phyloP scores from a whole-genome alignment of 2,113 vertebrate genomes.

The Ammodytes marinus region DNA sequence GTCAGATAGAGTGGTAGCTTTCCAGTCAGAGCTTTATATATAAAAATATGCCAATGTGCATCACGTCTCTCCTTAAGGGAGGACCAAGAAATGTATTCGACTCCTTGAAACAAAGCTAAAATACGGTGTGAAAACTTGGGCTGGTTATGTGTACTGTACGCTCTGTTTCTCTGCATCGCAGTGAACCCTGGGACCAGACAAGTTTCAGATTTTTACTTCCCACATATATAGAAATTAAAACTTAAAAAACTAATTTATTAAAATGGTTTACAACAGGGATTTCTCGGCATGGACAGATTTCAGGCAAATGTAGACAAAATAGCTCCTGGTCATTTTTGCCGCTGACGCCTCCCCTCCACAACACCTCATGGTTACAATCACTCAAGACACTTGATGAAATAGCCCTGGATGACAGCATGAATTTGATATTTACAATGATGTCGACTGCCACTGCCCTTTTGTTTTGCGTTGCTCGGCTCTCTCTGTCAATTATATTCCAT shows the following conservation, averaged over 20 bases:
- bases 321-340: slow-evolving; percentile 1
- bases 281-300: slow-evolving; percentile 19
- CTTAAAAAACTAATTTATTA: not conserved
- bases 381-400: not conserved
- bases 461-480: not conserved
- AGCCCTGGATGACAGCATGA: not conserved
- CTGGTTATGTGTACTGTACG: not conserved
- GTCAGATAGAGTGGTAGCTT: too few species aligned
- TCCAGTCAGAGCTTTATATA: too few species aligned
- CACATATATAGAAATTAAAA: not conserved
- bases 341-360: slow-evolving; percentile 3
- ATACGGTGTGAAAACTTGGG: not conserved
- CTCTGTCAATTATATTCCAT: not conserved
- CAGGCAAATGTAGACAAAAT: not conserved
- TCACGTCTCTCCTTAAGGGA: too few species aligned
- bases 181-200: not conserved
- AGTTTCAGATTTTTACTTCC: not conserved
- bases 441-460: not conserved
- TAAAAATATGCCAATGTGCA: too few species aligned
- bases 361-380: not conserved
- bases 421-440: slow-evolving; percentile 12
- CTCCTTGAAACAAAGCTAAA: too few species aligned
- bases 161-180: not conserved
- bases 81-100: not conserved
- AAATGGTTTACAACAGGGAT: not conserved